Evolutionary conservation across 1,140 invertebrate genomes (phyloP).

Genomic region (Lerema accius): DNA sequence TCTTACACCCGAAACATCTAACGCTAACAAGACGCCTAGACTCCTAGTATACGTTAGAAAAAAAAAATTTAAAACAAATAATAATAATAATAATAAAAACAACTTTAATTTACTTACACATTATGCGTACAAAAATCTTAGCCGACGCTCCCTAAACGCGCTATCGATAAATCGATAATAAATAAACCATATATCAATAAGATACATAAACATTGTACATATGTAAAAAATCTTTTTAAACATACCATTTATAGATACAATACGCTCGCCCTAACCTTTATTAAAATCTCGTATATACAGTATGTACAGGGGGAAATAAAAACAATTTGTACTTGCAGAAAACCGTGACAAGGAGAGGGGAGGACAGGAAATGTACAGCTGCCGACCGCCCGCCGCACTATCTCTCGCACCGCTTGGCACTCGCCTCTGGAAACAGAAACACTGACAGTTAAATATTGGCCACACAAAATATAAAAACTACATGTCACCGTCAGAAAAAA

Average conservation of each 20-base stretch:
- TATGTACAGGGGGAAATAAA: conserved; percentile 80
- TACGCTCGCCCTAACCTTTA: conserved; percentile 53
- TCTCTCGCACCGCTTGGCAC: conserved; percentile 59
- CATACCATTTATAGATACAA: conserved; percentile 62
- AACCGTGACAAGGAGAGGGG: conserved; percentile 63
- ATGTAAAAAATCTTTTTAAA: conserved; percentile 68
- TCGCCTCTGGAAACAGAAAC: conserved; percentile 41
- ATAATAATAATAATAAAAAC: conserved; percentile 67
- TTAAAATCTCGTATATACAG: conserved; percentile 72
- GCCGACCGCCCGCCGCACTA: too few species aligned
- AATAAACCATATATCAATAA: conserved; percentile 59
- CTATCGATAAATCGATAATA: conserved; percentile 47
- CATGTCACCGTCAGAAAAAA: too few species aligned
- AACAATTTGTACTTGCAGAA: conserved; percentile 82
- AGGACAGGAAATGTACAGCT: conserved; percentile 56
- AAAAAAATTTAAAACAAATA: conserved; percentile 61
- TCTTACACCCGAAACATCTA: conserved; percentile 42
- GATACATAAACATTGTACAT: conserved; percentile 75
- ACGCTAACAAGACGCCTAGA: conserved; percentile 56
- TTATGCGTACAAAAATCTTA: conserved; percentile 79
- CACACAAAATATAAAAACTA: too few species aligned
- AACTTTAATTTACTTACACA: conserved; percentile 79
- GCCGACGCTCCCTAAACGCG: conserved; percentile 56
- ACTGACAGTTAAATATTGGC: too few species aligned
- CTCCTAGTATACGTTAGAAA: conserved; percentile 55